Evolutionary conservation across 2,797 vertebrate genomes (phyloP).

Genomic region (Argentina silus): DNA sequence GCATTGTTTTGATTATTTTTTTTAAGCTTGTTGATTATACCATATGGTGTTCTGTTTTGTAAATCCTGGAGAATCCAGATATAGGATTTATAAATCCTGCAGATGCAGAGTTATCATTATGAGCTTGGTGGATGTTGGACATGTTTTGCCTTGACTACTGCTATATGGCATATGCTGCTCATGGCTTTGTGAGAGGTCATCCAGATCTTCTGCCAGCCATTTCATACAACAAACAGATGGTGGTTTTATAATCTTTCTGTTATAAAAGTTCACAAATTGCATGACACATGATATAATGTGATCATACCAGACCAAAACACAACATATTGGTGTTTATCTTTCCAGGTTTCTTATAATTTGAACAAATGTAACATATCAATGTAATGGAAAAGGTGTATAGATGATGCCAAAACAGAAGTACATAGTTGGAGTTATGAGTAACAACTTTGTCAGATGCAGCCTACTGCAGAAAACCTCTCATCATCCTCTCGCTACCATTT

Average conservation of each 20-base stretch:
- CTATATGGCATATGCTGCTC: slow-evolving; percentile 60
- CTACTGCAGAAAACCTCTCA: background rate
- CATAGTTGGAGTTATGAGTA: background rate
- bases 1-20: slow-evolving; percentile 65
- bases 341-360: slow-evolving; percentile 21
- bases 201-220: slow-evolving; percentile 61
- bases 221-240: slow-evolving; percentile 76
- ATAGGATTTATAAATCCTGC: slow-evolving; percentile 65
- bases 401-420: background rate
- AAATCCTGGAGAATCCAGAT: slow-evolving; percentile 73
- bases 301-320: background rate
- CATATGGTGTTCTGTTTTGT: slow-evolving; percentile 69
- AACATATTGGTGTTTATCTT: slow-evolving; percentile 15
- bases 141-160: slow-evolving; percentile 51
- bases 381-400: background rate
- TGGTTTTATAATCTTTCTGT: slow-evolving; percentile 44
- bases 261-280: slow-evolving; percentile 29
- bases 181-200: slow-evolving; percentile 63
- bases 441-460: background rate
- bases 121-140: slow-evolving; percentile 53
- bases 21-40: slow-evolving; percentile 42
- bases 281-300: slow-evolving; percentile 6
- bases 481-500: background rate
- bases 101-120: slow-evolving; percentile 72
- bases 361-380: slow-evolving; percentile 23